Percentiles rank a stretch among this genome's conserved stretches.
Evolutionary conservation across 2,113 vertebrate genomes (phyloP).

Genomic region (Dissostichus mawsoni): DNA sequence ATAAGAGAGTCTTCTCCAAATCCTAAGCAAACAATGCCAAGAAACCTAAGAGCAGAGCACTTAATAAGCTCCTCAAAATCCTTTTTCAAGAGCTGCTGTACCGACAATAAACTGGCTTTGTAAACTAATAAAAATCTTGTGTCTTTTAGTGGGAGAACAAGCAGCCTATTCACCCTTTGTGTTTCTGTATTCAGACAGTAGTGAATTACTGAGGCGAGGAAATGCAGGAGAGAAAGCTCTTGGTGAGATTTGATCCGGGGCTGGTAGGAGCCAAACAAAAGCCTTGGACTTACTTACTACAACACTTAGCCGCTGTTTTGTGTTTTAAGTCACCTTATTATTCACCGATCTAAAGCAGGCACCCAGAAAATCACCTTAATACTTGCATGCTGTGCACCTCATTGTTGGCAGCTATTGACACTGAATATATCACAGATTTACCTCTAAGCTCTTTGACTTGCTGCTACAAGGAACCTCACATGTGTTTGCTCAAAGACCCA

Average conservation of each 20-base stretch:
- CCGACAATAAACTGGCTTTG: conserved; percentile 48
- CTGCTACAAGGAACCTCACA: conserved; percentile 32
- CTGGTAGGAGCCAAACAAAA: conserved; percentile 37
- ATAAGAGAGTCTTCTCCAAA: conserved; percentile 21
- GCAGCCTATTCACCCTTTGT: conserved; percentile 56
- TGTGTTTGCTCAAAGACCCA: conserved; percentile 23
- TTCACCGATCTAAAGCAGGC: conserved; percentile 21
- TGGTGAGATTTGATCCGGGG: conserved; percentile 35
- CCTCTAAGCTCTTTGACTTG: conserved; percentile 26
- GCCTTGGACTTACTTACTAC: conserved; percentile 30
- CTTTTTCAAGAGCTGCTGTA: conserved; percentile 14
- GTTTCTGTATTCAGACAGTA: conserved; percentile 42
- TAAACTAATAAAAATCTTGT: conserved; percentile 51
- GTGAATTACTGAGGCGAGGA: conserved; percentile 31
- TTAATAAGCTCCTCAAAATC: conserved; percentile 16
- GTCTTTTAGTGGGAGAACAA: conserved; percentile 34
- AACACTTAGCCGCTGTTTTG: conserved; percentile 30
- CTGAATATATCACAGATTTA: conserved; percentile 33
- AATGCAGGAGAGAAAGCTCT: conserved; percentile 31
- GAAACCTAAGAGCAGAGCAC: conserved; percentile 15
- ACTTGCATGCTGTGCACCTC: conserved; percentile 4
- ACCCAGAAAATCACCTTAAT: conserved; percentile 24
- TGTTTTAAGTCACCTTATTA: conserved; percentile 36
- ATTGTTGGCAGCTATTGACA: conserved; percentile 21
- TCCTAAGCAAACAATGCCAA: conserved; percentile 30